A percentile compares a stretch with the other conserved stretches of the same genome.
Evolutionary conservation across 1,140 invertebrate genomes (phyloP).

Genomic region (Glossosoma conforme): DNA sequence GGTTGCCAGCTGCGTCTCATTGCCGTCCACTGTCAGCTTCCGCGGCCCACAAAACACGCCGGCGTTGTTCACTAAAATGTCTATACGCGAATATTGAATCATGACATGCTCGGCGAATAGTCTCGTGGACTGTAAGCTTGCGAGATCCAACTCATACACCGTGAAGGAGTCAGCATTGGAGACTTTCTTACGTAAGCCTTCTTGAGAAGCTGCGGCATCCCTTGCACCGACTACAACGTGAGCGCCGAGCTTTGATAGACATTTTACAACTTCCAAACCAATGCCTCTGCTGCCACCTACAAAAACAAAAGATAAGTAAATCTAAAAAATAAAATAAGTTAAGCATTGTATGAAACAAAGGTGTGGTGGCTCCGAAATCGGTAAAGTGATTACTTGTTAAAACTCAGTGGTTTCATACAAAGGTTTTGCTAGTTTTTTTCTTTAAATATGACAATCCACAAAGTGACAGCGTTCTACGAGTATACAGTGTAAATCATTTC

Average conservation of each 20-base stretch:
- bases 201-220: constrained; percentile 51
- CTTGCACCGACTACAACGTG: constrained; percentile 80
- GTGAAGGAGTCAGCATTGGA: constrained; percentile 46
- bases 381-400: too few relatives aligned
- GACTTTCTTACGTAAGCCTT: constrained; percentile 44
- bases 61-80: constrained; percentile 81
- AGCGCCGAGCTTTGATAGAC: constrained; percentile 74
- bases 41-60: constrained; percentile 82
- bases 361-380: too few relatives aligned
- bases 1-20: constrained; percentile 76
- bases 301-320: too few relatives aligned
- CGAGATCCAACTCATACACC: constrained; percentile 56
- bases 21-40: constrained; percentile 69
- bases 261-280: constrained; percentile 75
- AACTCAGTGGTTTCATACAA: too few relatives aligned
- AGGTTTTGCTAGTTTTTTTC: too few relatives aligned
- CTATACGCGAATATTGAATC: constrained; percentile 57
- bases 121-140: constrained; percentile 67
- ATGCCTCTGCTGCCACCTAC: constrained; percentile 86
- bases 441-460: too few relatives aligned
- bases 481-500: too few relatives aligned
- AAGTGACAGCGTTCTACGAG: too few relatives aligned
- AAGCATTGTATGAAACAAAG: too few relatives aligned
- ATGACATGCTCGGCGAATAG: constrained; percentile 66
- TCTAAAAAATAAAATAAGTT: too few relatives aligned